Evolutionary conservation across 2,113 vertebrate species (phyloP).

Genomic region (Eira barbara): DNA sequence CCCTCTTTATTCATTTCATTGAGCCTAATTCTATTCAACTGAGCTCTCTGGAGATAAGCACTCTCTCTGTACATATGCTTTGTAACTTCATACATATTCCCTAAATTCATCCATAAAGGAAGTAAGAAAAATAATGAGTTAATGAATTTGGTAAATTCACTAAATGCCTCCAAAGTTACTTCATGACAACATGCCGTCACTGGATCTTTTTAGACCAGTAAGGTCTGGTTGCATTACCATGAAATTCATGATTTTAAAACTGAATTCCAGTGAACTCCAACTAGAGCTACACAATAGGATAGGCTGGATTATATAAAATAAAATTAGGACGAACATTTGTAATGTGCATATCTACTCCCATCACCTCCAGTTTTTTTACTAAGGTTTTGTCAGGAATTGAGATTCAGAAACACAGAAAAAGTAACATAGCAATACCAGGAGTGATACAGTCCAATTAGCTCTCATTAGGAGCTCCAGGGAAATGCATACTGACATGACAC

Average conservation of each 20-base stretch:
- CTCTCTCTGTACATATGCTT: neutral
- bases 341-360: neutral
- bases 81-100: neutral
- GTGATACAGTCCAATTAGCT: neutral
- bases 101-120: neutral
- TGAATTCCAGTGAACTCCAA: constrained; percentile 27
- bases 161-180: constrained; percentile 28
- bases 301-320: neutral
- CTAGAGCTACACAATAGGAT: neutral
- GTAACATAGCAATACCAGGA: neutral
- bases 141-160: constrained; percentile 13
- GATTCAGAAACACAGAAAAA: neutral
- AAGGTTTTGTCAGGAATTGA: neutral
- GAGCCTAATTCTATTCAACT: neutral
- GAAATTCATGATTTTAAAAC: constrained; percentile 40
- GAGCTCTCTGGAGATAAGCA: neutral
- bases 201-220: constrained; percentile 4
- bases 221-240: neutral
- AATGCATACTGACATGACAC: neutral
- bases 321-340: constrained; percentile 21
- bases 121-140: neutral
- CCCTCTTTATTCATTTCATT: neutral
- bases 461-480: neutral
- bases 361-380: neutral
- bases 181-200: neutral